Evolutionary conservation across 2,888 invertebrate species (phyloP), one percentile per base, ranked within the genome.

Genomic region (Tipula confusa): DNA sequence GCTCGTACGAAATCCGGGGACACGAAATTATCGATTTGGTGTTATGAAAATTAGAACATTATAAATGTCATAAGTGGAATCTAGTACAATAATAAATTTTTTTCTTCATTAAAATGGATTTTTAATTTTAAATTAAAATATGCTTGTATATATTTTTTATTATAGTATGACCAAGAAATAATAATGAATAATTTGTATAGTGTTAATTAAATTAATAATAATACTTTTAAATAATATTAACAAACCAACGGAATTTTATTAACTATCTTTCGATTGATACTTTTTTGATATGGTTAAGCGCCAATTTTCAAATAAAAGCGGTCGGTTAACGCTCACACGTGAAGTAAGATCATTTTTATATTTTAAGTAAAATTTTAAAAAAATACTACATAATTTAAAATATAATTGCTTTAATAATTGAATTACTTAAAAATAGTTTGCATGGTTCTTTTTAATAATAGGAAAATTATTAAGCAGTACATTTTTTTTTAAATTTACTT

Each of bases 11-110:
- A 94, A 94, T 87, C 92, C 92, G 9, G 91, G 92, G 85, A 93
- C 93, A 79, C 91, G 92, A 84, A 92, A 93, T 87, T 95, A 94
- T 87, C 91, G 93, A 86, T 88, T 92, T 85, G 94, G 93, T 5
- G 91, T 87, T 86, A 86, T 93, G 84, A 90, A 91, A 86, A 86
- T 92, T 2, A 88, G 43, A 83, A 82, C 33, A 13, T 24, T 33
- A 33, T 82, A 82, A 82, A 33, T 33, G 6, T 80, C 15, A 28
- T 13, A 28, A n/a, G 15, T 15, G n/a, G n/a, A 18, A 64, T 64
- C 36, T 36, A 36, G 36, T 36, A 36, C 43, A 15, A 4, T 43
- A 7, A n/a, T 43, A n/a, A 2, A n/a, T 43, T n/a, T 15, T 0
- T 43, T n/a, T n/a, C n/a, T n/a, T n/a, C n/a, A 64, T 24, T 48